Evolutionary conservation across 2,888 invertebrate genomes (phyloP), one percentile per base, ranked within the genome.

Genomic region (Pollenia labialis): DNA sequence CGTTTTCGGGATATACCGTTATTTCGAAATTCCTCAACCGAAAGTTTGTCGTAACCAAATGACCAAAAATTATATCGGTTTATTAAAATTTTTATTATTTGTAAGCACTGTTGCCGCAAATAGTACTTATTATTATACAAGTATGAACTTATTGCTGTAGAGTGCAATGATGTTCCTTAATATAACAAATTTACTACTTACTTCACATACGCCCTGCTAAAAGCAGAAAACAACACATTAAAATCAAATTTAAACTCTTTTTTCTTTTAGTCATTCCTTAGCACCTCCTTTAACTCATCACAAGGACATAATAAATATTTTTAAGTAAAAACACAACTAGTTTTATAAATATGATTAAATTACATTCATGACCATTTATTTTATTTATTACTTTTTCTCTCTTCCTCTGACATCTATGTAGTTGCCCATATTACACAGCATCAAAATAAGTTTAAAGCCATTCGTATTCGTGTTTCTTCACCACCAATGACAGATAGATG

Each of bases 401-500:
- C 4, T n/a, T 1, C 58, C 16, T 66, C 60, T 68, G 56, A 32
- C 16, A 44, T 62, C 23, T 60, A n/a, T n/a, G n/a, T n/a, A 68
- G 46, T 64, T 80, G 42, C 42, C 12, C 23, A 52, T 52, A 62
- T 62, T 62, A 46, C 23, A 60, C 46, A n/a, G 44, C 58, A 58
- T 74, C 60, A 74, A 46, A 77, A 58, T 58, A 18, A 48, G 62
- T 77, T 40, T 66, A 42, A 77, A 71, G 23, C 23, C 23, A 23
- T 23, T 23, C 23, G 23, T 23, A 23, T 23, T 23, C 42, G 44
- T n/a, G 9, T 77, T 54, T 18, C 50, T 42, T 32, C 14, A 44
- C 56, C 56, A 18, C 14, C 44, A 44, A 10, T 76, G 75, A 82
- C 52, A 79, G 68, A 68, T 80, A 84, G 18, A 84, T 60, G 84